Percentiles rank a stretch among this genome's conserved stretches.
Evolutionary conservation across 1,140 invertebrate species (phyloP).

Genomic region (Coenobita brevimanus): DNA sequence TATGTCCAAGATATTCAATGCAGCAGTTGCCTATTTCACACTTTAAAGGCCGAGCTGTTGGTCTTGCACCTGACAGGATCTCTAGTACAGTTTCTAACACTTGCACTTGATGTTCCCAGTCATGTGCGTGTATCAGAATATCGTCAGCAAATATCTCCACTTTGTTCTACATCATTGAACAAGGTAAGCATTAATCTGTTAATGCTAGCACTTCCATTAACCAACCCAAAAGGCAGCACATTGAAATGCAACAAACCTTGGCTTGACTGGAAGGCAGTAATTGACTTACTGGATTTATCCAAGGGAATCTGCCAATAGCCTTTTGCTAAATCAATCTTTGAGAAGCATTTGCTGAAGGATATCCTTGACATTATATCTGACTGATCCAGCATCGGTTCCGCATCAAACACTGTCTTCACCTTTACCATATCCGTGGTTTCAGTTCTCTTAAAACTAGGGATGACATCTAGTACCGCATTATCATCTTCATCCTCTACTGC

Average conservation of each 20-base stretch:
- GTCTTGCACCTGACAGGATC: no score
- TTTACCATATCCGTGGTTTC: no score
- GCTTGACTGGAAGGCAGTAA: background rate
- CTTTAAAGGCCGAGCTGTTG: no score
- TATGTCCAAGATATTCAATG: no score
- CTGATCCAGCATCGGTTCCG: background rate
- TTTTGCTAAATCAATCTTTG: conserved; percentile 6
- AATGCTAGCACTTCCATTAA: background rate
- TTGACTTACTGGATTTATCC: background rate
- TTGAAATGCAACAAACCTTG: background rate
- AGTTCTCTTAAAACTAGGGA: no score
- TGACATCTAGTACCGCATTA: no score
- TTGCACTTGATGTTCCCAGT: background rate
- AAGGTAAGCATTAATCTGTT: conserved; percentile 2
- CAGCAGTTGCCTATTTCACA: no score
- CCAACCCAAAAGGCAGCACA: background rate
- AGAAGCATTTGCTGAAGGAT: background rate
- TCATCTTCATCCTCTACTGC: no score
- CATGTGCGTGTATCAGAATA: background rate
- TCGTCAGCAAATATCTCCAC: conserved; percentile 7
- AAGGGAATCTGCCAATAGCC: conserved; percentile 2
- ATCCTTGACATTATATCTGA: background rate
- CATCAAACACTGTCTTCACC: background rate
- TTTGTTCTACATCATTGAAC: background rate
- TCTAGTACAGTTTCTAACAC: no score